Evolutionary conservation across 2,888 invertebrate species (phyloP).

Genomic region (Gasteruption jaculator): DNA sequence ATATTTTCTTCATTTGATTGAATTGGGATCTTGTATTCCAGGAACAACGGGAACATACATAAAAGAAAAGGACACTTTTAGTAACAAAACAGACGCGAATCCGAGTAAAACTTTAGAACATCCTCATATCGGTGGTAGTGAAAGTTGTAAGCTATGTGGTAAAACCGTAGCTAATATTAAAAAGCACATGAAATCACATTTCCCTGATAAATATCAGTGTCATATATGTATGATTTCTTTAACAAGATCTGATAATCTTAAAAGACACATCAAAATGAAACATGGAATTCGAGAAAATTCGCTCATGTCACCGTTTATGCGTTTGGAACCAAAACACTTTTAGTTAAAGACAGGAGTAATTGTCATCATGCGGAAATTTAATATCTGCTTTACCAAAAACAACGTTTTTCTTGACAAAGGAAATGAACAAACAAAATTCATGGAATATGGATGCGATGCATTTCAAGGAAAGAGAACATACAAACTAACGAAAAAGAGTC

Average conservation of each 20-base stretch:
- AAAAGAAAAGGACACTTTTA: slow-evolving; percentile 46
- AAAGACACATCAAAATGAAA: slow-evolving; percentile 54
- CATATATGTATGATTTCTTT: slow-evolving; percentile 53
- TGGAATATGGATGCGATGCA: too few species aligned
- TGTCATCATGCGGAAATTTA: too few species aligned
- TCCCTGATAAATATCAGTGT: slow-evolving; percentile 51
- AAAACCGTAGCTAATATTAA: slow-evolving; percentile 51
- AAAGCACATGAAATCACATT: slow-evolving; percentile 52
- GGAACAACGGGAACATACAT: slow-evolving; percentile 45
- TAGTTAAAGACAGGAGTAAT: too few species aligned
- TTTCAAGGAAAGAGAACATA: too few species aligned
- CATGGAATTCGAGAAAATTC: slow-evolving; percentile 48
- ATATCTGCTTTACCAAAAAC: too few species aligned
- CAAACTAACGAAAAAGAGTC: too few species aligned
- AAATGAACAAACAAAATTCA: too few species aligned
- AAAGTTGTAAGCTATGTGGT: slow-evolving; percentile 50
- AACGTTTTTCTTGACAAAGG: too few species aligned
- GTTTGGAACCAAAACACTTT: slow-evolving; percentile 41
- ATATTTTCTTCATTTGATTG: slow-evolving; percentile 26
- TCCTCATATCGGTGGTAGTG: slow-evolving; percentile 41
- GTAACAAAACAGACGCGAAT: slow-evolving; percentile 45
- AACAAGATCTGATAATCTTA: slow-evolving; percentile 54
- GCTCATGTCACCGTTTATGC: slow-evolving; percentile 42
- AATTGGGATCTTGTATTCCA: slow-evolving; percentile 48
- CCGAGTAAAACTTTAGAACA: slow-evolving; percentile 45